Base-by-base conservation (phyloP, 2,113 vertebrate species). In the Deroptyus accipitrinus region DNA sequence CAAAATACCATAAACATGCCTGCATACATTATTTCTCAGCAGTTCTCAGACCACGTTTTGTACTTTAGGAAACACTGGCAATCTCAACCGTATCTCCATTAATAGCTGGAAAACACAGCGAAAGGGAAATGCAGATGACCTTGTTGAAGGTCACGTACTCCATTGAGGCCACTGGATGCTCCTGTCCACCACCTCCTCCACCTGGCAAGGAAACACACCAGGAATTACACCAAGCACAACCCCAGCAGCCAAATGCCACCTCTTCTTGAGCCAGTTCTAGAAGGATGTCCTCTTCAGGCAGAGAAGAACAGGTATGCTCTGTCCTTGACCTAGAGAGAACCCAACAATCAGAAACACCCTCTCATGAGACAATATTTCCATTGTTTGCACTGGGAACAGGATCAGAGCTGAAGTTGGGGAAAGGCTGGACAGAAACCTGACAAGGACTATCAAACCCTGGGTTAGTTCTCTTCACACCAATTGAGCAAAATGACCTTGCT, bases 21-120 rank as follows among this genome's bases (percentile, higher is more conserved):
- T 77, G 55, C 55, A 13, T 27, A 31, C 3, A 1, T 5, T 7
- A 16, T 39, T 80, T 44, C 30, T 44, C 3, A 23, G 44, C 37
- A 76, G 37, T 27, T 30, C 52, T 52, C 64, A n/a, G 42, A 49
- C 42, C 52, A 46, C 19, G 59, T 49, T 20, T 17, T 66, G 1
- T 4, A 33, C 66, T 62, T 61, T 4, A 51, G 87, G 67, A 54
- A 70, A 15, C 23, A 20, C 25, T 24, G 33, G 1, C 30, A 33
- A 33, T 3, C 13, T 35, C 84, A 57, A 11, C 0, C 0, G 4
- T 17, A 6, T 41, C 61, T 30, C 27, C 9, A 3, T 3, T 41
- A 61, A 48, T 0, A 37, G 49, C 55, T 61, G 64, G 68, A 13
- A 75, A 61, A 66, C 0, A 0, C 11, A 10, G 57, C 59, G 31